Base-by-base conservation (phyloP, 92 coral and sea anemone genomes). In the Zoanthus sansibaricus region DNA sequence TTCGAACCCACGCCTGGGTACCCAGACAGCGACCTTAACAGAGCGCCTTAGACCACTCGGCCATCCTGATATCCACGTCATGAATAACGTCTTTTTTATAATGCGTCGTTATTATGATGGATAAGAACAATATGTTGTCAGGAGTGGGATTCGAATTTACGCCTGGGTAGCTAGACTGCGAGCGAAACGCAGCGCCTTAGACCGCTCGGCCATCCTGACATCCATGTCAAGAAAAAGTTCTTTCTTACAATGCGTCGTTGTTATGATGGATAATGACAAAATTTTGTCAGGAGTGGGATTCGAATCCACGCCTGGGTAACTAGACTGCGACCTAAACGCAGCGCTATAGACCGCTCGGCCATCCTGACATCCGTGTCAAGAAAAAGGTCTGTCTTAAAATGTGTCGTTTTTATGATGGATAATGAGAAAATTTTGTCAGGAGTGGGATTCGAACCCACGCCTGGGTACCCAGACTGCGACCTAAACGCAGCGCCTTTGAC, bases 271-370 rank as follows among this genome's bases (percentile, higher is more conserved):
- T 25, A 25, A 25, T 25, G 25, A 25, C 25, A 25, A 25, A 25
- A 25, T 25, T 25, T 25, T 96, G 98, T 96, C 98, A 96, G 98
- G 79, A 96, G 98, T 96, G 96, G 98, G 98, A 96, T 94, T 96
- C 98, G 98, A 96, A 96, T 96, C 98, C 98, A 96, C 98, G 98
- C 98, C 98, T 92, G 93, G 95, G 90, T 79, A 91, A 89, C 96
- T 92, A 92, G 98, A 96, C 98, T 94, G 98, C 98, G 98, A 96
- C 98, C 98, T 96, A 98, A 96, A 96, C 98, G 98, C 98, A 96
- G 98, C 98, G 98, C 98, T 98, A 94, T 96, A 94, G 98, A 96
- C 98, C 98, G 98, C 98, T 96, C 98, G 98, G 98, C 98, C 98
- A 96, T 37, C 42, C 42, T 37, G 42, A 37, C 42, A 83, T 25